Evolutionary conservation across 2,113 vertebrate genomes (phyloP).

Genomic region (Brachyistius frenatus): DNA sequence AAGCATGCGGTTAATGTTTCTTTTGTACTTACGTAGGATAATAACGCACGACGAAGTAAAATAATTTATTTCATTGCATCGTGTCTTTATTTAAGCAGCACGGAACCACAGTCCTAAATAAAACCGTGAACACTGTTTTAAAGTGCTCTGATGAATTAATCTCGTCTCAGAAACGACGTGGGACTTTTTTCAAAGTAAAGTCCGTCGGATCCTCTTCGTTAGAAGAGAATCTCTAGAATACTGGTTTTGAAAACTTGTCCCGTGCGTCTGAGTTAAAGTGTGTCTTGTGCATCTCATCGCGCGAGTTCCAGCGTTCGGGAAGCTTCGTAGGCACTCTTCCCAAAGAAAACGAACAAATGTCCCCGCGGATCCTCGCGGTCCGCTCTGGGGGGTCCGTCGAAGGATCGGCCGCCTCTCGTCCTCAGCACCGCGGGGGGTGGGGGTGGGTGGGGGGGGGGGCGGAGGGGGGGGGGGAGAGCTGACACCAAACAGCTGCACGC

Average conservation of each 20-base stretch:
- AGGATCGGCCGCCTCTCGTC: constrained; percentile 28
- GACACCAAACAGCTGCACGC: constrained; percentile 61
- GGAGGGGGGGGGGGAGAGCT: constrained; percentile 37
- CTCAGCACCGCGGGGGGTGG: constrained; percentile 34
- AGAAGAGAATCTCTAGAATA: not conserved
- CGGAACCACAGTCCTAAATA: not conserved
- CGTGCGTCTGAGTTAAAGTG: constrained; percentile 37
- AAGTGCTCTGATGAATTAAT: not conserved
- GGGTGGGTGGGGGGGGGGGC: not conserved
- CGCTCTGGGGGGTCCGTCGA: not conserved
- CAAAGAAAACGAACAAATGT: constrained; percentile 12
- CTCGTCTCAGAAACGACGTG: not conserved
- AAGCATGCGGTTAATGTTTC: constrained; percentile 16
- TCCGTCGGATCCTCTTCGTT: no score
- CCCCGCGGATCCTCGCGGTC: constrained; percentile 41
- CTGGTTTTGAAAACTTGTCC: not conserved
- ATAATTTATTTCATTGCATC: constrained; percentile 4
- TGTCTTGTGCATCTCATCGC: not conserved
- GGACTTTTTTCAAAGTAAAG: no score
- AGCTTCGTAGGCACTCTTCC: constrained; percentile 69
- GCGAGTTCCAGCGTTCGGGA: constrained; percentile 19
- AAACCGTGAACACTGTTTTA: not conserved
- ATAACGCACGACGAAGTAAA: constrained; percentile 4
- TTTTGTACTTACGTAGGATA: not conserved
- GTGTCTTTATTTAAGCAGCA: not conserved